phyloP scores from a whole-genome alignment of 2,797 vertebrate species.

The Pachyuromys duprasi region DNA sequence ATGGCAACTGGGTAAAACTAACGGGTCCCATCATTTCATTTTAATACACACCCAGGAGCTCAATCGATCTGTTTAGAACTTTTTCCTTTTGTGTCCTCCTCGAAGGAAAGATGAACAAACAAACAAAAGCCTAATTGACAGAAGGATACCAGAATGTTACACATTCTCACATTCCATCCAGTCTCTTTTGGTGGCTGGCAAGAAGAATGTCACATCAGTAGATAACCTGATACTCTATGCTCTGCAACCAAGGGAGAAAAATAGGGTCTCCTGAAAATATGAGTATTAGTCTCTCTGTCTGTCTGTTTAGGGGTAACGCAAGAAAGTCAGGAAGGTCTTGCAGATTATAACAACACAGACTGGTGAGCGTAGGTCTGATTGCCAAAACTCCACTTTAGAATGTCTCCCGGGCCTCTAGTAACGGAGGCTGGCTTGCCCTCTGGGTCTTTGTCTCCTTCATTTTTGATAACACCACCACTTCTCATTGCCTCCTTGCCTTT shows the following conservation, averaged over 20 bases:
- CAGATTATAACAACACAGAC: conserved; percentile 75
- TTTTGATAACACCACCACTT: conserved; percentile 78
- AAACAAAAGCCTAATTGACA: conserved; percentile 11
- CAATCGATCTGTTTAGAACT: neutral
- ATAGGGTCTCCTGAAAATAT: conserved; percentile 51
- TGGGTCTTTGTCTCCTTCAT: conserved; percentile 71
- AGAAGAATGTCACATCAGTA: neutral
- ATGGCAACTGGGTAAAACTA: neutral
- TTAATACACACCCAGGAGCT: neutral
- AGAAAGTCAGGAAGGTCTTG: conserved; percentile 34
- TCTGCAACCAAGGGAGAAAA: neutral
- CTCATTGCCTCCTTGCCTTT: conserved; percentile 83
- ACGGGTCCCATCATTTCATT: neutral
- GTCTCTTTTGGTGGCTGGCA: neutral
- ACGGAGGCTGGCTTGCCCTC: conserved; percentile 71
- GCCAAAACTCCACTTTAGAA: conserved; percentile 76
- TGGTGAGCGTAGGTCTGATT: conserved; percentile 72
- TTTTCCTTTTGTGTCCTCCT: neutral
- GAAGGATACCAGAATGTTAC: conserved; percentile 14
- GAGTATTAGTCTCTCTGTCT: conserved; percentile 7
- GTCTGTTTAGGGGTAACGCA: neutral
- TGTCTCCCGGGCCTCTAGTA: conserved; percentile 72
- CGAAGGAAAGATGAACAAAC: neutral
- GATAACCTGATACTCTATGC: neutral
- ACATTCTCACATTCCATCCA: neutral